phyloP scores from a whole-genome alignment of 2,888 invertebrate genomes.

The Epirrita christyi region DNA sequence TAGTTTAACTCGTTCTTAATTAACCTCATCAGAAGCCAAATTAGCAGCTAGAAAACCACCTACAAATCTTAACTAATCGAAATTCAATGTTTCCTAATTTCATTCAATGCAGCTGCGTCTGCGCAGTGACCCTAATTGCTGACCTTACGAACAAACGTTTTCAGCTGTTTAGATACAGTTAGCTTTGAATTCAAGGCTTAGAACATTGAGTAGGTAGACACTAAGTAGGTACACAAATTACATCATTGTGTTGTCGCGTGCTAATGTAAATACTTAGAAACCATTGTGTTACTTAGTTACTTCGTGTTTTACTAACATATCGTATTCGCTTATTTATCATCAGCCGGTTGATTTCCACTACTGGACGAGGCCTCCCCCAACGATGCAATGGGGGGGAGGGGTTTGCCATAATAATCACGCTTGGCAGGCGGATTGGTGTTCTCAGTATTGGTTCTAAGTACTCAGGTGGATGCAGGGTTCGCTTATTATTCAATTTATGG shows the following conservation, averaged over 20 bases:
- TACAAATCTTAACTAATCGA: conserved; percentile 3
- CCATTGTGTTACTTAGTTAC: background rate
- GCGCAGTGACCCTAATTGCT: conserved; percentile 45
- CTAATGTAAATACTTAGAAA: background rate
- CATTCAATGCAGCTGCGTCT: conserved; percentile 29
- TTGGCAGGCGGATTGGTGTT: too few species aligned
- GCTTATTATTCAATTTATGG: too few species aligned
- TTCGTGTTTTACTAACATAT: background rate
- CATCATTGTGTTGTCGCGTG: conserved; percentile 30
- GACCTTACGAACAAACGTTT: conserved; percentile 44
- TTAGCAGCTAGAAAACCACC: background rate
- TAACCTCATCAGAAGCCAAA: too few species aligned
- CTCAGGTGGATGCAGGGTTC: too few species aligned
- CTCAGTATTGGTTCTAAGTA: too few species aligned
- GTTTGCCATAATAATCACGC: too few species aligned
- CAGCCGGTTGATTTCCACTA: too few species aligned
- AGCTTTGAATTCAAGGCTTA: conserved; percentile 47
- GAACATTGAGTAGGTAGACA: conserved; percentile 29
- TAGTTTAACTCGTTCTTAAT: too few species aligned
- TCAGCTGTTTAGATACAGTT: conserved; percentile 55
- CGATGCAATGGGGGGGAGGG: too few species aligned
- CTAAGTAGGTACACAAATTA: conserved; percentile 23
- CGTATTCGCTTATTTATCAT: background rate
- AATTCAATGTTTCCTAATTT: conserved; percentile 10
- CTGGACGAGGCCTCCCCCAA: too few species aligned